phyloP scores from a whole-genome alignment of 2,888 invertebrate species.

The Byasa hedistus region DNA sequence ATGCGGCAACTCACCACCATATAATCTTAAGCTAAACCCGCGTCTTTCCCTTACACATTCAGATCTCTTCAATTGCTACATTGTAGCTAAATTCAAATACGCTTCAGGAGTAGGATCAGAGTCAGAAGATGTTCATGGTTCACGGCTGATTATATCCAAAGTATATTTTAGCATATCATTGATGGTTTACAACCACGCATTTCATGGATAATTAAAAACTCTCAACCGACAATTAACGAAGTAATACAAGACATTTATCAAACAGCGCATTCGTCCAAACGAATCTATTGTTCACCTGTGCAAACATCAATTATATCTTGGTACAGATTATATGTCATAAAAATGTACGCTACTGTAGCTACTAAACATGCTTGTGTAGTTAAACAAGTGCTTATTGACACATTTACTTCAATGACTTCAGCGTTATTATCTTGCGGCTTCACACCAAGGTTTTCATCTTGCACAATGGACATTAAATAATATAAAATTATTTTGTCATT shows the following conservation, averaged over 20 bases:
- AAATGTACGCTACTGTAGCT: constrained; percentile 3
- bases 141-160: background rate
- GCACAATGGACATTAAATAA: constrained; percentile 18
- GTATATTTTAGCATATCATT: background rate
- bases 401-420: constrained; percentile 22
- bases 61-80: background rate
- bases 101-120: background rate
- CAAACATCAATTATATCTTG: background rate
- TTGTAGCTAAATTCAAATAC: background rate
- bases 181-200: background rate
- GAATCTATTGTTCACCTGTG: background rate
- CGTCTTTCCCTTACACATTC: too few relatives aligned
- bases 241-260: background rate
- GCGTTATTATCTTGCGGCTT: constrained; percentile 11
- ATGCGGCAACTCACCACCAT: too few relatives aligned
- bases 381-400: constrained; percentile 20
- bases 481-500: constrained; percentile 9
- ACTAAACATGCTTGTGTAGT: background rate
- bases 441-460: constrained; percentile 7
- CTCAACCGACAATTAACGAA: background rate
- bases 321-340: constrained; percentile 1
- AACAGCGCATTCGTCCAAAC: background rate
- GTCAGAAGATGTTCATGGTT: background rate
- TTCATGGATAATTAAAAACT: background rate
- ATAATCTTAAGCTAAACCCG: too few relatives aligned